These are phyloP conservation scores for Diachrysia chrysitis DNA, from an alignment of 2,888 invertebrate genomes.

Conservation along the genomic window DNA sequence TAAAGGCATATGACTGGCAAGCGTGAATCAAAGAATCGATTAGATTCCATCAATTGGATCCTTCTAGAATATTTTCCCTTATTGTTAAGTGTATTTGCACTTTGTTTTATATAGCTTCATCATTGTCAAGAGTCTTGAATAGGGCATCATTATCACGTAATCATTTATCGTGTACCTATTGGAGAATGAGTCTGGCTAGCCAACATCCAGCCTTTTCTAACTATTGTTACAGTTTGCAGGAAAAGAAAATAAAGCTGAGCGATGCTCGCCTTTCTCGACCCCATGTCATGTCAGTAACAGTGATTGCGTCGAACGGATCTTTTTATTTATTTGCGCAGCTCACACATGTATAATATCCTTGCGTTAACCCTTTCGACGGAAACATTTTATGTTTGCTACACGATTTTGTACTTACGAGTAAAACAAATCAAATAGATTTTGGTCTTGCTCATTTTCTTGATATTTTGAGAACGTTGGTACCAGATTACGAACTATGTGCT, in stretches of 20 bases:
- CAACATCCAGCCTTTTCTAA: slow-evolving; percentile 24
- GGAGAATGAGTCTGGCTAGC: slow-evolving; percentile 39
- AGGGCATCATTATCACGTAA: slow-evolving; percentile 43
- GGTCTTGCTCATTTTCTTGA: slow-evolving; percentile 19
- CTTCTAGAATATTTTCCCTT: slow-evolving; percentile 18
- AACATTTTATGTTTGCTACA: slow-evolving; percentile 43
- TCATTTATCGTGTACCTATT: slow-evolving; percentile 40
- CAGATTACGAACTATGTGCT: neutral
- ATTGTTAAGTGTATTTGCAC: slow-evolving; percentile 19
- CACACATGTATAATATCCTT: slow-evolving; percentile 17
- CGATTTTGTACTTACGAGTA: slow-evolving; percentile 47
- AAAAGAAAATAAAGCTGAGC: slow-evolving; percentile 66
- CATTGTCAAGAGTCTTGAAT: slow-evolving; percentile 52
- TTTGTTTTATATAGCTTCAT: slow-evolving; percentile 37
- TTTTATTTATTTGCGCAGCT: slow-evolving; percentile 33
- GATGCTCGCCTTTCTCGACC: slow-evolving; percentile 53
- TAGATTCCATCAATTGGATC: slow-evolving; percentile 44
- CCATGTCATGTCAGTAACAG: slow-evolving; percentile 79
- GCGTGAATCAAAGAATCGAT: slow-evolving; percentile 33
- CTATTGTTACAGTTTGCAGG: slow-evolving; percentile 41
- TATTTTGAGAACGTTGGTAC: slow-evolving; percentile 6
- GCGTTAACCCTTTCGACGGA: slow-evolving; percentile 21
- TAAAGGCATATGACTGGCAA: slow-evolving; percentile 32
- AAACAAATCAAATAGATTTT: slow-evolving; percentile 50
- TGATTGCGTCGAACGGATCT: slow-evolving; percentile 70